Conservation (phyloP, 2,797 vertebrate genomes). For the Salmo trutta region DNA sequence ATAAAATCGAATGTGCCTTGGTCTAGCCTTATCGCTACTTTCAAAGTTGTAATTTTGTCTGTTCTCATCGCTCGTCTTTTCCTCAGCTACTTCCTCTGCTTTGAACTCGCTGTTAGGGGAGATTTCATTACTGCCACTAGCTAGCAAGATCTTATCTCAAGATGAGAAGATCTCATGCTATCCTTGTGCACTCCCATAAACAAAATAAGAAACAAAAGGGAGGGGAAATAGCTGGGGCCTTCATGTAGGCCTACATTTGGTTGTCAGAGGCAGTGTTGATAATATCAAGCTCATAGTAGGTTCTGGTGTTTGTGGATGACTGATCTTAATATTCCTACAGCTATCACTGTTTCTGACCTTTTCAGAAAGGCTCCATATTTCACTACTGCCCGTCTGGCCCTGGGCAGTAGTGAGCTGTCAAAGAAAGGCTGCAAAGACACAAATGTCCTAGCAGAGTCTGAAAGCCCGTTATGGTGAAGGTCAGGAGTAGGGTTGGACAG, state of each 20-base stretch:
- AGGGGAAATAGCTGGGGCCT: too few relatives aligned
- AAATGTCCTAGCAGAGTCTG: not conserved
- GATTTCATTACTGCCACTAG: not conserved
- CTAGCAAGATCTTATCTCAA: not conserved
- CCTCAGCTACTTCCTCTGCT: not conserved
- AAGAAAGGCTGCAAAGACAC: slow-evolving; percentile 51
- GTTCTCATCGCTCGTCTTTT: not conserved
- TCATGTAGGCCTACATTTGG: not conserved
- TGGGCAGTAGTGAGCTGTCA: slow-evolving; percentile 48
- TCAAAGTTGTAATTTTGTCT: not conserved
- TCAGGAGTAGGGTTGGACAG: not conserved
- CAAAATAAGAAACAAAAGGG: not conserved
- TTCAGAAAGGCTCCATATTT: slow-evolving; percentile 49
- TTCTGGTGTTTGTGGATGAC: slow-evolving; percentile 18
- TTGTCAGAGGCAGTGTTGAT: not conserved
- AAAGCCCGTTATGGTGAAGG: slow-evolving; percentile 26
- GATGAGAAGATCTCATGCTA: not conserved
- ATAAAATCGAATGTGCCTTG: not conserved
- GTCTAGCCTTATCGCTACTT: not conserved
- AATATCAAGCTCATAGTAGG: slow-evolving; percentile 39
- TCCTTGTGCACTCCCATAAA: not conserved
- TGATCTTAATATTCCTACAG: slow-evolving; percentile 45
- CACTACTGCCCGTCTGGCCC: slow-evolving; percentile 46
- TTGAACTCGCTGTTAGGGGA: not conserved
- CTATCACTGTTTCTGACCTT: slow-evolving; percentile 63